phyloP scores from a whole-genome alignment of 1,140 invertebrate genomes.

The Brachionus paranguensis region DNA sequence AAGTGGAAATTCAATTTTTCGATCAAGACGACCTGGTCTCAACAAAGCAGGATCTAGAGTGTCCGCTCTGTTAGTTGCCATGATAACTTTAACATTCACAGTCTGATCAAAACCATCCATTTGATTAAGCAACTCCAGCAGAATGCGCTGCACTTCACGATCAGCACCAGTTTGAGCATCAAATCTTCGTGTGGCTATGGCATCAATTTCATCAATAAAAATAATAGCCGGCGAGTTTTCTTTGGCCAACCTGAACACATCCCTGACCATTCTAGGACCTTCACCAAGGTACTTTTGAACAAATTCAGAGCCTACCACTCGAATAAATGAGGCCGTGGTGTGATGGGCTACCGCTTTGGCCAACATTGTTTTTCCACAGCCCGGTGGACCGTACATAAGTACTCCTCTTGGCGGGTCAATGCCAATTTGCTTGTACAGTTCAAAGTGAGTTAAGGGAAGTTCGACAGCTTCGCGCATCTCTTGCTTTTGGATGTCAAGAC shows the following conservation, averaged over 20 bases:
- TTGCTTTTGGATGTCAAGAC: conserved; percentile 99
- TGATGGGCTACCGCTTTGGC: conserved; percentile 95
- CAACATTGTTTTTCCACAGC: conserved; percentile 93
- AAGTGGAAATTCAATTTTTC: conserved; percentile 97
- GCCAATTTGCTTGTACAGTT: conserved; percentile 96
- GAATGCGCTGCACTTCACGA: conserved; percentile 94
- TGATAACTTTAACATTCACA: conserved; percentile 98
- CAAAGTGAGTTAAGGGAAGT: conserved; percentile 92
- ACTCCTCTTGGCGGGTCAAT: conserved; percentile 85
- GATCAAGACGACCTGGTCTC: conserved; percentile 88
- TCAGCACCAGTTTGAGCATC: conserved; percentile 97
- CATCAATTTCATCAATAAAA: conserved; percentile 90
- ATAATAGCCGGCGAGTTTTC: conserved; percentile 99
- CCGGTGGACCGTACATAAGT: conserved; percentile 93
- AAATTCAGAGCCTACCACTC: conserved; percentile 98
- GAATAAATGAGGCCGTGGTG: conserved; percentile 92
- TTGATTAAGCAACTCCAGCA: conserved; percentile 94
- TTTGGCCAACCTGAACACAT: conserved; percentile 95
- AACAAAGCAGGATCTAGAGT: conserved; percentile 94
- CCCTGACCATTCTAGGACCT: conserved; percentile 96
- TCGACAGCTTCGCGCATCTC: conserved; percentile 98
- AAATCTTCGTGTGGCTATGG: conserved; percentile 95
- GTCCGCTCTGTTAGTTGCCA: conserved; percentile 98
- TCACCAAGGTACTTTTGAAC: conserved; percentile 99
- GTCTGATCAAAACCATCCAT: conserved; percentile 99